Evolutionary conservation across 2,113 vertebrate species (phyloP).

Genomic region (Conger conger): DNA sequence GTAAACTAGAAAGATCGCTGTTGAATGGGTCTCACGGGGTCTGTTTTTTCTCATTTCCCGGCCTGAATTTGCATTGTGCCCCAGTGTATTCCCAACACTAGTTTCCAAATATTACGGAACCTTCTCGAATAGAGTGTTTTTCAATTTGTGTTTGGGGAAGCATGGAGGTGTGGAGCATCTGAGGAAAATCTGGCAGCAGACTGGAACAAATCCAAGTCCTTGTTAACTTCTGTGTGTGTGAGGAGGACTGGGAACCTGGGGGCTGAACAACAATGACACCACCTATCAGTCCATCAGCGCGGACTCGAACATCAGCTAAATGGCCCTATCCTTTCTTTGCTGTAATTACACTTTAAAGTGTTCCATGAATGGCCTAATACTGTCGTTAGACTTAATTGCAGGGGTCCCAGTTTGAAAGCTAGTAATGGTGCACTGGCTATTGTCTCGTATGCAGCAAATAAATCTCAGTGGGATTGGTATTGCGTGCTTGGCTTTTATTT

Average conservation of each 20-base stretch:
- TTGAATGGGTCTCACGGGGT: too few species aligned
- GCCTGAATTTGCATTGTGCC: too few species aligned
- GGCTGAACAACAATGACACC: not conserved
- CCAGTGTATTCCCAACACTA: too few species aligned
- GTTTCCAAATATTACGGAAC: too few species aligned
- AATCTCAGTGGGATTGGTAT: not conserved
- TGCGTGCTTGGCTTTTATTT: not conserved
- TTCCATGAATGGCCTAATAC: not conserved
- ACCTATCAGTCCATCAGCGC: not conserved
- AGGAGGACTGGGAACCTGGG: not conserved
- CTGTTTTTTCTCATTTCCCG: too few species aligned
- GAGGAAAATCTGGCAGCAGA: not conserved
- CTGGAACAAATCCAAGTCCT: not conserved
- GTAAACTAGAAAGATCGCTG: too few species aligned
- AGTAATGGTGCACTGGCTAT: not conserved
- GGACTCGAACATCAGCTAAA: not conserved
- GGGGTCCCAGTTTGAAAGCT: not conserved
- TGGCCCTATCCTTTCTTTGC: not conserved
- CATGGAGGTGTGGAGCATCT: not conserved
- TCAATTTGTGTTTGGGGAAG: not conserved
- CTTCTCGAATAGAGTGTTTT: not conserved
- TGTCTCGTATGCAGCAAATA: not conserved
- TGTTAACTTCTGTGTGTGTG: not conserved
- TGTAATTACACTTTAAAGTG: not conserved
- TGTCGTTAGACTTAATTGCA: not conserved